These are phyloP conservation scores for Mnemiopsis leidyi DNA, from an alignment of 37 sponge, comb jelly and placozoan species.

Conservation along the genomic window DNA sequence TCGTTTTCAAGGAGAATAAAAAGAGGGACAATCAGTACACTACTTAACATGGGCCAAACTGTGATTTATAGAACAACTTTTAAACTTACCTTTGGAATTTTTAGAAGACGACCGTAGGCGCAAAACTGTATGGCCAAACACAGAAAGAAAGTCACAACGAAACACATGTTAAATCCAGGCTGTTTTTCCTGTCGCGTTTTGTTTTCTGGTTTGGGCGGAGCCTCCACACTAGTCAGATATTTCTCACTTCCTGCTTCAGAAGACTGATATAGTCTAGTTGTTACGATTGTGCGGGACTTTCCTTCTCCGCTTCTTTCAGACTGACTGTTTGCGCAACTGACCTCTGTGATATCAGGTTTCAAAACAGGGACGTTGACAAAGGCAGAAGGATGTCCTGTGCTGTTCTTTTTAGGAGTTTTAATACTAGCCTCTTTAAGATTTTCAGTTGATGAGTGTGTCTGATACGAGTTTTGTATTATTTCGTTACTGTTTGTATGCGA, in stretches of 20 bases:
- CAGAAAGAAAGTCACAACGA: not conserved
- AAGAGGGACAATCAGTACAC: not conserved
- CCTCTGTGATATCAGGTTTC: too few relatives aligned
- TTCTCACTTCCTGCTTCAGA: too few relatives aligned
- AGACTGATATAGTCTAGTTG: too few relatives aligned
- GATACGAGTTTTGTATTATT: too few relatives aligned
- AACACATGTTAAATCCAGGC: conserved; percentile 8
- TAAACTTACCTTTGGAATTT: not conserved
- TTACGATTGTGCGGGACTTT: too few relatives aligned
- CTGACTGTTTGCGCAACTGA: too few relatives aligned
- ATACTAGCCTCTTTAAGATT: not conserved
- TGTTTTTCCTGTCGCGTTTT: not conserved
- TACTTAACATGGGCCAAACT: not conserved
- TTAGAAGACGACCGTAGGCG: not conserved
- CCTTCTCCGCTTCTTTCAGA: too few relatives aligned
- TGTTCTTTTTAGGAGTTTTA: not conserved
- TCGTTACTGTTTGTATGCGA: not conserved
- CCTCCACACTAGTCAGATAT: too few relatives aligned
- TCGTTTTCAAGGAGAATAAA: too few relatives aligned
- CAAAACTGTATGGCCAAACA: not conserved
- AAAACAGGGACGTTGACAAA: too few relatives aligned
- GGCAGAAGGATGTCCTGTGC: too few relatives aligned
- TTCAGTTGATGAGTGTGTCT: too few relatives aligned
- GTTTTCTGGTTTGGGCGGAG: not conserved
- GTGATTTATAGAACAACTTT: not conserved